A percentile compares a stretch with the other conserved stretches of the same genome.
These are phyloP conservation scores for Phallusia fumigata DNA, from an alignment of 23 tunicate genomes.

Conservation along the genomic window DNA sequence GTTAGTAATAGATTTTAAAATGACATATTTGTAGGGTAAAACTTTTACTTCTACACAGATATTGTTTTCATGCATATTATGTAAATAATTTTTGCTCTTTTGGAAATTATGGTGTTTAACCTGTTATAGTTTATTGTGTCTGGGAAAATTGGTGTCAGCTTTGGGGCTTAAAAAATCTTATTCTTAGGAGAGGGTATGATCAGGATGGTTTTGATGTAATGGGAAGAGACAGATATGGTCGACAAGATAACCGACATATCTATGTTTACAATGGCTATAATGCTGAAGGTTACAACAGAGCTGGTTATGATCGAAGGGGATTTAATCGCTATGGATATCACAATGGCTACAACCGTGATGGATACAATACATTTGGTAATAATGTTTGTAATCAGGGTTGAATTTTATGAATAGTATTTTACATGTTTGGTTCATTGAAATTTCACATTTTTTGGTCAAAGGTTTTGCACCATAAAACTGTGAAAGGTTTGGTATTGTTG, in stretches of 20 bases:
- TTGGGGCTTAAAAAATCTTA: not conserved
- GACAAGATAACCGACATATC: constrained; percentile 34
- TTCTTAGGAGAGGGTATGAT: constrained; percentile 61
- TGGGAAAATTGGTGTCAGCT: too few relatives aligned
- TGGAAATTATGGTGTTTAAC: too few relatives aligned
- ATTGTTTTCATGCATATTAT: too few relatives aligned
- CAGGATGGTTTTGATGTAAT: constrained; percentile 62
- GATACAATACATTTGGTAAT: constrained; percentile 39
- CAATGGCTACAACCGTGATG: constrained; percentile 55
- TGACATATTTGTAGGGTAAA: not conserved
- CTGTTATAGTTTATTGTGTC: too few relatives aligned
- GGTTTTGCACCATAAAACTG: too few relatives aligned
- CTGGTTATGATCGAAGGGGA: constrained; percentile 70
- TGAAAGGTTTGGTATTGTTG: too few relatives aligned
- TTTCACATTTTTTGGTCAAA: too few relatives aligned
- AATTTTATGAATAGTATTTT: too few relatives aligned
- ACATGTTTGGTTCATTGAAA: too few relatives aligned
- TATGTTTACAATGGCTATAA: constrained; percentile 66
- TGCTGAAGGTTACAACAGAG: constrained; percentile 74
- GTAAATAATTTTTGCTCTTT: too few relatives aligned
- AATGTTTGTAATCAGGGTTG: not conserved
- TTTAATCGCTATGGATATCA: constrained; percentile 60
- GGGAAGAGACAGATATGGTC: constrained; percentile 51
- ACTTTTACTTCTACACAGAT: too few relatives aligned
- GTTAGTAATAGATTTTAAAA: constrained; percentile 30